A percentile compares a stretch with the other conserved stretches of the same genome.
Evolutionary conservation across 2,888 invertebrate species (phyloP).

Genomic region (Catocala nupta): DNA sequence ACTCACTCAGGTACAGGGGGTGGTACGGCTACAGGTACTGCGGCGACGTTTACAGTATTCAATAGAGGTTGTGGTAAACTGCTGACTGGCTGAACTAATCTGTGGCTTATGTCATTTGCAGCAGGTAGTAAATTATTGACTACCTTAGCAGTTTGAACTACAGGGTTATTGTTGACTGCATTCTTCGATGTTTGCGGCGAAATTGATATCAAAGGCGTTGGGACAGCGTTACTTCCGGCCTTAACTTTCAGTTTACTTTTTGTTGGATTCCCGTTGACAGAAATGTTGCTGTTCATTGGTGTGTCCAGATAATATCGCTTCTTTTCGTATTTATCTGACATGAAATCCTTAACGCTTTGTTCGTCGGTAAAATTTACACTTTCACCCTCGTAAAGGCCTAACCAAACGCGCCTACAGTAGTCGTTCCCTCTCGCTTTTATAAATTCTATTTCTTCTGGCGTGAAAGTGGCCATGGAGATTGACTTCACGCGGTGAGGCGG

Average conservation of each 20-base stretch:
- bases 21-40: conserved; percentile 48
- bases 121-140: conserved; percentile 66
- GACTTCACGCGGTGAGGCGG: conserved; percentile 99
- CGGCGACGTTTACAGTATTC: conserved; percentile 56
- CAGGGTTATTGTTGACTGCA: conserved; percentile 65
- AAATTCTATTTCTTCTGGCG: conserved; percentile 97
- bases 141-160: conserved; percentile 68
- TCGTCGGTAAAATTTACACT: conserved; percentile 93
- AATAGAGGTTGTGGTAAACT: conserved; percentile 66
- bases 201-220: conserved; percentile 77
- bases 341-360: conserved; percentile 96
- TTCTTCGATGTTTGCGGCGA: conserved; percentile 68
- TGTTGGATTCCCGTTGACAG: conserved; percentile 69
- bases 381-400: conserved; percentile 94
- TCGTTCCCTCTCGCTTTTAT: conserved; percentile 97
- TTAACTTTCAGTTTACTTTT: conserved; percentile 74
- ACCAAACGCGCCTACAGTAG: conserved; percentile 96
- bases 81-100: conserved; percentile 73
- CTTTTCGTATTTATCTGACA: conserved; percentile 98
- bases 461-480: conserved; percentile 99
- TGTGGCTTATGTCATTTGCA: conserved; percentile 68
- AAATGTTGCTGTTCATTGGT: conserved; percentile 59
- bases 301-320: conserved; percentile 90
- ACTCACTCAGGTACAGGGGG: conserved; percentile 81
- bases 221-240: conserved; percentile 63